Evolutionary conservation across 2,888 invertebrate genomes (phyloP), one percentile per base, ranked within the genome.

Genomic region (Lycaena phlaeas): DNA sequence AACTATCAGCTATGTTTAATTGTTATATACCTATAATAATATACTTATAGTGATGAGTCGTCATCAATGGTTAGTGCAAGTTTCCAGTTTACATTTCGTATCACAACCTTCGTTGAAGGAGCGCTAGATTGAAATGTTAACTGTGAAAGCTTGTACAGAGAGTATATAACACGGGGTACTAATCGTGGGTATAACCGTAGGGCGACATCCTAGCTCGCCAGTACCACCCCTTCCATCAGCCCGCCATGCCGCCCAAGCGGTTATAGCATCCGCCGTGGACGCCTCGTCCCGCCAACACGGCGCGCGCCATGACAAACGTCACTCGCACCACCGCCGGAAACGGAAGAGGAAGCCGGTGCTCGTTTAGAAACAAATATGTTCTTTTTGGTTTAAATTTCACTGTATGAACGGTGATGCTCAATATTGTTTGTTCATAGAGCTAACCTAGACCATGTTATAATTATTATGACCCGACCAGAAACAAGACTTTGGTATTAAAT

Each of bases 191-290:
- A 52, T 34, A 58, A 55, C 76, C 77, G 55, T 72, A 84, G 84
- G 81, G 75, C 70, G 84, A 81, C 63, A 70, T 78, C 58, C 59
- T 79, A 64, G 74, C 74, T 63, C 76, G 77, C 61, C 79, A 78
- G 63, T 77, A 74, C 65, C 81, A 82, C 54, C 81, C 82, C 58
- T 76, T 68, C 60, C 81, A 79, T 63, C 82, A 81, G 64, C 81
- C 81, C 41, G 67, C 76, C 67, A 70, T 72, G 34, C 76, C 78
- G 48, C 72, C 72, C 72, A 75, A 77, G 59, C 75, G 77, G 65
- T 84, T 85, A 79, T 82, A 84, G 81, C 85, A 84, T 30, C 64
- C 71, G 50, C 56, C 56, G 53, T 51, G 46, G 54, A 45, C 7
- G 15, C 17, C 31, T 3, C 4, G 42, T 51, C 54, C 45, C 56